A percentile compares a stretch with the other conserved stretches of the same genome.
These are phyloP conservation scores for Nomada fucata DNA, from an alignment of 2,888 invertebrate genomes.

Conservation along the genomic window DNA sequence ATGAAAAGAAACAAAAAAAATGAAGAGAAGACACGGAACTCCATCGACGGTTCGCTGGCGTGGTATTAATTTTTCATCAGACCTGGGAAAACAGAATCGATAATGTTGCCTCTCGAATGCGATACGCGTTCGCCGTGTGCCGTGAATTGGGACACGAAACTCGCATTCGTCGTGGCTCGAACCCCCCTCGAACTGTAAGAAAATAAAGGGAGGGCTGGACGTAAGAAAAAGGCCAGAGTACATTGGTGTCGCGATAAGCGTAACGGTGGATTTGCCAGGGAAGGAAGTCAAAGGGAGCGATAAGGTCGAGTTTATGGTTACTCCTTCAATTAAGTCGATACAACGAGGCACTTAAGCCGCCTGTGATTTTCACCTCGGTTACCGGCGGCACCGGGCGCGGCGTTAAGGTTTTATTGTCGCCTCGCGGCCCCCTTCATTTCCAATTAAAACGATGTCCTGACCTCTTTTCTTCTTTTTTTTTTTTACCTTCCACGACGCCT, in stretches of 20 bases:
- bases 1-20: constrained; percentile 4
- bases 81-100: constrained; percentile 77
- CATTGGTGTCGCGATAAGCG: constrained; percentile 47
- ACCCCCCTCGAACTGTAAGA: background rate
- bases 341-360: constrained; percentile 64
- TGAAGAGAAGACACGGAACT: constrained; percentile 13
- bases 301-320: constrained; percentile 74
- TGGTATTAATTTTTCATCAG: constrained; percentile 77
- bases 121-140: constrained; percentile 72
- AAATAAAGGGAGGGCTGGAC: background rate
- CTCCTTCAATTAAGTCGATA: constrained; percentile 75
- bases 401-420: constrained; percentile 51
- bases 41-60: constrained; percentile 37
- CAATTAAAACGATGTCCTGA: constrained; percentile 69
- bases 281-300: constrained; percentile 55
- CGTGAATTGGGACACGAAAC: constrained; percentile 62
- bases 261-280: constrained; percentile 12
- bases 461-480: constrained; percentile 16
- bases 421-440: constrained; percentile 58
- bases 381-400: constrained; percentile 26
- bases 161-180: constrained; percentile 50
- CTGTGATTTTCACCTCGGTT: constrained; percentile 63
- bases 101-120: constrained; percentile 71
- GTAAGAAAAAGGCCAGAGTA: constrained; percentile 19
- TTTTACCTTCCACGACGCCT: background rate